Base-by-base conservation (phyloP, 2,888 invertebrate genomes). In the Agonopterix subpropinquella region DNA sequence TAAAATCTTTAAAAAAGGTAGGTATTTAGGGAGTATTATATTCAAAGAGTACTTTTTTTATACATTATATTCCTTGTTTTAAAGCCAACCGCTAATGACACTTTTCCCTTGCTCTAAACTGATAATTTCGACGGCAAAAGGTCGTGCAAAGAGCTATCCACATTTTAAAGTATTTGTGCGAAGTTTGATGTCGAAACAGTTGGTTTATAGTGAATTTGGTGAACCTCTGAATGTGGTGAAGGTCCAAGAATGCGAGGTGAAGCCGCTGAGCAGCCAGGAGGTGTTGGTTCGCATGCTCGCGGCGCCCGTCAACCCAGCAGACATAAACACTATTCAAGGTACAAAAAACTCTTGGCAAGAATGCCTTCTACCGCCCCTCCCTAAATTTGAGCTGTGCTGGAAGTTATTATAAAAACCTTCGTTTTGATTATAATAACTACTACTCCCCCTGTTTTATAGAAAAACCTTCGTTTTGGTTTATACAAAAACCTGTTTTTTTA, bases 291-390 rank as follows among this genome's bases (percentile, higher is more conserved):
- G 93, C 73, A 95, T 97, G 92, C 67, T 98, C 43, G 95, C 97
- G 36, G 92, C 98, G 0, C 97, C 99, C 0, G 93, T 99, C 8
- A 99, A 99, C 82, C 99, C 99, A 5, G 97, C 99, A 0, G 99
- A 99, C 77, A 96, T 99, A 49, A 99, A 99, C 77, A 97, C 96
- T 45, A 96, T 99, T 61, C 97, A 98, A 90, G 98, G 98, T 89
- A 43, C 5, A 37, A 37, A 18, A 4, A 18, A 4, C 18, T 18
- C 18, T 1, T 1, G 4, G 1, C 18, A 18, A 18, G 3, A 18
- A 4, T 18, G 2, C 4, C 18, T 18, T 2, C 18, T 5, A 28
- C 1, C 5, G 7, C 5, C 28, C 7, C 5, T 28, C 28, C 7
- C 28, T n/a, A n/a, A n/a, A n/a, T n/a, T n/a, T n/a, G n/a, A n/a